Base-by-base conservation (phyloP, 35 echinoderm and acorn worm species). In the Apostichopus californicus region DNA sequence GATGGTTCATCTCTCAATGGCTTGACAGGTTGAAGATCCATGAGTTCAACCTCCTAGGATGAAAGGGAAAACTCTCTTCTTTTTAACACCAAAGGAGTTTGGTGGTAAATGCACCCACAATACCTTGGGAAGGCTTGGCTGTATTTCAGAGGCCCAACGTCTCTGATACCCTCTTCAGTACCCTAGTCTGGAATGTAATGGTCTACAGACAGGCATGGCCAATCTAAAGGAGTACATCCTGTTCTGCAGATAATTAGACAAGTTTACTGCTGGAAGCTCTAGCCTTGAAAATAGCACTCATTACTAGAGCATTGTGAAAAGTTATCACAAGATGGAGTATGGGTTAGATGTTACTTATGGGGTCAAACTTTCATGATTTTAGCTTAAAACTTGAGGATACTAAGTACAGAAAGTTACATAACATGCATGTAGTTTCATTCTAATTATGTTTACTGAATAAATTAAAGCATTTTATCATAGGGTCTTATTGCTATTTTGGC, bases 11-110 rank as follows among this genome's bases (percentile, higher is more conserved):
- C 81, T 85, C 81, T 85, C 81, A 60, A 58, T 85, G 81, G 81
- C 81, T 85, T 85, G 81, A 85, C 81, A 85, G 81, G 81, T 85
- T 85, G 81, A 85, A 85, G 81, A 18, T 58, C 81, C 81, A 21
- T 9, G 56, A 85, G 81, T 85, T 85, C 81, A 85, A 85, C 54
- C 81, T 85, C 81, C 81, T 85, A 18, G 8, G 81, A 85, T 85
- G 81, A 85, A 85, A 58, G 81, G 81, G 56, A 85, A 85, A 85
- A 54, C 81, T 85, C 55, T 59, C 20, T 85, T 85, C 81, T 63
- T 52, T 85, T 55, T 59, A 85, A 85, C 81, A 59, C 81, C 81
- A 85, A 85, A 85, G 55, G 81, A 85, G 81, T 85, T 85, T 75
- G 21, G 56, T 21, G 81, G 81, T 85, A 24, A 85, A 85, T 54